Conservation (phyloP, 2,113 vertebrate species). For the Ammospiza caudacuta region DNA sequence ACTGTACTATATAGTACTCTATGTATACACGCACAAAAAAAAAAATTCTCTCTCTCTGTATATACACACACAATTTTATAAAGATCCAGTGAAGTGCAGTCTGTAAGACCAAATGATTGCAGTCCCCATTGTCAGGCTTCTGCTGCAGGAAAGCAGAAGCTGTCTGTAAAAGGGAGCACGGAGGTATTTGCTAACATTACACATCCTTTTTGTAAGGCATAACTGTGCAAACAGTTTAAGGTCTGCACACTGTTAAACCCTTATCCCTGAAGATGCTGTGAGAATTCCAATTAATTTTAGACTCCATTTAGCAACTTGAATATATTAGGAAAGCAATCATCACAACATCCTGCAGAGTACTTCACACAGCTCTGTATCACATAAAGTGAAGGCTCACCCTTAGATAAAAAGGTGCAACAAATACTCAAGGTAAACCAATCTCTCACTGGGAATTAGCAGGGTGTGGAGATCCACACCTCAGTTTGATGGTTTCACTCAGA, state of each 20-base stretch:
- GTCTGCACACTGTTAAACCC: constrained; percentile 31
- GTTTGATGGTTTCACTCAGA: not conserved
- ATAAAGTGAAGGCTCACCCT: not conserved
- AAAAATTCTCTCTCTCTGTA: fast-evolving
- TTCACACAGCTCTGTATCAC: not conserved
- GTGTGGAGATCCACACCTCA: not conserved
- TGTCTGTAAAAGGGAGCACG: not conserved
- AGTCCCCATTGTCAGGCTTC: not conserved
- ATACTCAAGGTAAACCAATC: not conserved
- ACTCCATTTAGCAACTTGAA: constrained; percentile 50
- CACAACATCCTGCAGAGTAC: not conserved
- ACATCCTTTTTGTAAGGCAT: constrained; percentile 12
- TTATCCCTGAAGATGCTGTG: constrained; percentile 30
- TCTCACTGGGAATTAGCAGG: not conserved
- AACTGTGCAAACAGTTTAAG: constrained; percentile 56
- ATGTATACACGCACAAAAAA: not conserved
- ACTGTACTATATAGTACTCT: not conserved
- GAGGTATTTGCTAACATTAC: constrained; percentile 21
- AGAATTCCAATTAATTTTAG: constrained; percentile 55
- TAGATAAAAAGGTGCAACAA: not conserved
- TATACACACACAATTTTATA: not conserved
- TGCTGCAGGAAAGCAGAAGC: not conserved
- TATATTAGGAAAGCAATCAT: constrained; percentile 28
- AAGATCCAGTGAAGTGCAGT: not conserved
- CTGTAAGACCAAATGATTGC: not conserved